Conservation (phyloP, 2,113 vertebrate genomes). For the Silurus glanis region DNA sequence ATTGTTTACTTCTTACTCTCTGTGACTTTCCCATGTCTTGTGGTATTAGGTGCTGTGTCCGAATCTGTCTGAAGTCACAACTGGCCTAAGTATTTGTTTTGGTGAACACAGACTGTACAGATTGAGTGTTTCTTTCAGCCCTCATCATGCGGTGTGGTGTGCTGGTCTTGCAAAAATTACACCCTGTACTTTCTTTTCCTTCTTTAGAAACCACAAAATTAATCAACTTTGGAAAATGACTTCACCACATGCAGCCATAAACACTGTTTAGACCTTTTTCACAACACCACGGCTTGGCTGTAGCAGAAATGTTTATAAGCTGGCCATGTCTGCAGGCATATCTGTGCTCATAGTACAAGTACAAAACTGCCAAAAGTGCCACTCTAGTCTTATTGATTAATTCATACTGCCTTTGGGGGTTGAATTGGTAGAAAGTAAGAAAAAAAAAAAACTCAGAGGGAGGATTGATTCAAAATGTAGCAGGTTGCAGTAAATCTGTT, state of each 20-base stretch:
- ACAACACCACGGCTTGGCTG: constrained; percentile 11
- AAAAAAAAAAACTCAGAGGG: not conserved
- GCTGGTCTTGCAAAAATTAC: constrained; percentile 11
- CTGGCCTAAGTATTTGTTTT: not conserved
- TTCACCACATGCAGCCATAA: constrained; percentile 27
- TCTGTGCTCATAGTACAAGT: not conserved
- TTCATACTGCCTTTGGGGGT: not conserved
- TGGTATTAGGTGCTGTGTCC: not conserved
- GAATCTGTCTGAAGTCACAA: constrained; percentile 8
- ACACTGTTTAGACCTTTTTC: not conserved
- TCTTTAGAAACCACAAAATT: constrained; percentile 12
- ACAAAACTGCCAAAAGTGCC: not conserved
- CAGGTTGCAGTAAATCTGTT: not conserved
- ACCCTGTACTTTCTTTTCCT: not conserved
- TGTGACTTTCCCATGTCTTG: not conserved
- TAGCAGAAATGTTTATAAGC: constrained; percentile 6
- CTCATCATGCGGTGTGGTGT: not conserved
- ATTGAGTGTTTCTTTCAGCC: not conserved
- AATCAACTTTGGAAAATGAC: constrained; percentile 8
- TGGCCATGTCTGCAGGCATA: not conserved
- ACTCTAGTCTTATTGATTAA: not conserved
- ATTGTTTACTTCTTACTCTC: not conserved
- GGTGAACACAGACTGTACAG: not conserved
- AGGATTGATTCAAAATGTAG: not conserved
- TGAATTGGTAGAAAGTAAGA: not conserved